Base-by-base conservation (phyloP, 2,888 invertebrate species). In the Panorpa germanica region DNA sequence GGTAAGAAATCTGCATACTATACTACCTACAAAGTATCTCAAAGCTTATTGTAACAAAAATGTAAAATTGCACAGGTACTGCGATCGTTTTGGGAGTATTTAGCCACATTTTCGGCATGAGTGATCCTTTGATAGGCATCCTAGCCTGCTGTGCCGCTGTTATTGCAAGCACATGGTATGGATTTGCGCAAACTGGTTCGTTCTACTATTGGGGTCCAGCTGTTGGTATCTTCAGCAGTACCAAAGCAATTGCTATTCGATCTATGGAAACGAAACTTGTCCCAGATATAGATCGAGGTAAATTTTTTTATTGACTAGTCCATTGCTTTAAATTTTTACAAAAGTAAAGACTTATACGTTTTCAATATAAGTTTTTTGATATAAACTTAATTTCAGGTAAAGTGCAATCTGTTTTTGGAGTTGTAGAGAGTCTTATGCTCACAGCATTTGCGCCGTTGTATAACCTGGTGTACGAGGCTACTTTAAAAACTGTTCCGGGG, bases 251-350 rank as follows among this genome's bases (percentile, higher is more conserved):
- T n/a, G 63, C 64, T 2, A 53, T 66, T 31, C 48, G 65, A 29
- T 64, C 65, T 2, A 59, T 65, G 23, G 63, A 61, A 4, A 59
- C 62, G 0, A 66, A 66, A 41, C 52, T 59, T 37, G 65, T 65
- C 5, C 55, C 62, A 14, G 45, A 52, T 3, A 61, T 63, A 37
- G 65, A 66, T 57, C 50, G 64, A 37, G 65, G 64, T 57, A 46
- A 50, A 57, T 17, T 10, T 31, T 31, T 30, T 14, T 7, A 3
- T 9, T 21, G 12, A n/a, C 6, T 6, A 25, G 8, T 7, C 7
- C 7, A 12, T 8, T 10, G n/a, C 7, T 23, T n/a, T 27, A 29
- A 8, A 25, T n/a, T 25, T 6, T 25, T 10, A n/a, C 10, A 10
- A 8, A 8, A 8, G 7, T 13, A 19, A 22, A 10, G 8, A 11